Evolutionary conservation across 2,888 invertebrate species (phyloP), one percentile per base, ranked within the genome.

Genomic region (Criorhina ranunculi): DNA sequence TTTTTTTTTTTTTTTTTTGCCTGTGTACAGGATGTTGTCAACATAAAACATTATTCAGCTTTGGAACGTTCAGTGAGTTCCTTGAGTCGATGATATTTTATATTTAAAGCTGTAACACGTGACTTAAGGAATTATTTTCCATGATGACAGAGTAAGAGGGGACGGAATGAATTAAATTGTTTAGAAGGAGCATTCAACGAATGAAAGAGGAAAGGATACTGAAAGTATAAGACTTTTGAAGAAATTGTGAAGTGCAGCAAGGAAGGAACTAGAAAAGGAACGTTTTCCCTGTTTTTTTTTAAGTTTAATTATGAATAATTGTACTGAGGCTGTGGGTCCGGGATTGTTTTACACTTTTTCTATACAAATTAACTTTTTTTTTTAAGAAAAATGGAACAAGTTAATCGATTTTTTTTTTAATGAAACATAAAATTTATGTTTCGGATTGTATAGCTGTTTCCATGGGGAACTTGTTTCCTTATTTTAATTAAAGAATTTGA

Each of bases 261-360:
- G 46, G 24, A 15, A 77, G 31, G 55, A 24, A 37, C 55, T 46
- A 51, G 60, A 49, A 69, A n/a, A 29, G 19, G 35, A 44, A 75
- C 29, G 35, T 62, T 55, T 75, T 55, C 37, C 46, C 79, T 79
- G 73, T 64, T 24, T 24, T 24, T 24, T 24, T 24, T 67, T 49
- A 55, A 62, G 67, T 79, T 79, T 78, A 85, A 85, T 85, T 75
- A 73, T 75, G 83, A 79, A 69, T 69, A 73, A 85, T 60, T 62
- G 72, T 57, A 8, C 29, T 59, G 6, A 31, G 46, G 37, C 24
- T 24, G 8, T 19, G 59, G 12, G 46, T 17, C 29, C 5, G 0
- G 31, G 24, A 6, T 17, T 37, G 19, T 49, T 19, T 55, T 24
- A 24, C 24, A 24, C 24, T 60, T 49, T 42, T 44, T 33, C 5